Base-by-base conservation (phyloP, 2,113 vertebrate genomes). In the Vulpes ferrilata region DNA sequence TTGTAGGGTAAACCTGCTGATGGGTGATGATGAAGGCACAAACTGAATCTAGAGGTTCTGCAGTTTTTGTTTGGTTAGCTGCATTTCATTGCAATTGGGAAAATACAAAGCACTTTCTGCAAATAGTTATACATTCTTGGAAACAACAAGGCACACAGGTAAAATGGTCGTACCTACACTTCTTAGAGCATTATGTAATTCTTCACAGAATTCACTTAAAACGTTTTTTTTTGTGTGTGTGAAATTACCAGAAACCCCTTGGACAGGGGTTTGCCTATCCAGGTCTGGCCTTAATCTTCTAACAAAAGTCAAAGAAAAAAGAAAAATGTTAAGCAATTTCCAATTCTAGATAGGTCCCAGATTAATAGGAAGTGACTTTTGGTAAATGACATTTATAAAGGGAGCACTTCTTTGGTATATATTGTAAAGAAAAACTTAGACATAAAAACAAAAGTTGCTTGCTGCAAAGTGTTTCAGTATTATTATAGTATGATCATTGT, bases 401-500 rank as follows among this genome's bases (percentile, higher is more conserved):
- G 88, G 88, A 93, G 20, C 15, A 10, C 2, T 87, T 80, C 79
- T 97, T 96, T 51, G 25, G 32, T 16, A 53, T n/a, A 32, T 10
- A 53, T 81, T 95, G 8, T 91, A 7, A 97, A 86, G 30, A 87
- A 98, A 51, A 23, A 79, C 7, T 89, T 23, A 38, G 82, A 85
- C 88, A 83, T 69, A 94, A 92, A 78, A 84, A 51, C 19, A 55
- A 48, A 85, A 59, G 38, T 67, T 73, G n/a, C 4, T 74, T 55
- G 2, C 32, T 13, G 5, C 32, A 15, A 86, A 51, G 20, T 80
- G 16, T 62, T 57, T 87, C 53, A 62, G 35, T 78, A 81, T 88
- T 94, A 51, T 59, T 84, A 59, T 1, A 60, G 2, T 2, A 35
- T 30, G 38, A 64, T 80, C 22, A 11, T 1, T 94, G 94, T 87